These are phyloP conservation scores for Sceliomorpha sp. DNA, from an alignment of 2,888 invertebrate species.

Conservation along the genomic window DNA sequence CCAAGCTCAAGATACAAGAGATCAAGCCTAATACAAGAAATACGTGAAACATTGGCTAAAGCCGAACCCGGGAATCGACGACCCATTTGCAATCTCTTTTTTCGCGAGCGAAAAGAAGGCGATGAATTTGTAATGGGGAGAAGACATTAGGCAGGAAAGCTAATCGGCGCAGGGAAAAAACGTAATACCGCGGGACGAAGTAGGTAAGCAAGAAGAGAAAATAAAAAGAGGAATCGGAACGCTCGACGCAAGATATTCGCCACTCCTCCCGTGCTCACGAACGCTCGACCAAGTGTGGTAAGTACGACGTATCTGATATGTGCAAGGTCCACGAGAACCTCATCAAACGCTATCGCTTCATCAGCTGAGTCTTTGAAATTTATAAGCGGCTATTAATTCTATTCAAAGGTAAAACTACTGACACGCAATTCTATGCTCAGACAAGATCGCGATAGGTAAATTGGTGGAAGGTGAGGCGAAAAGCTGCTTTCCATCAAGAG, in stretches of 20 bases:
- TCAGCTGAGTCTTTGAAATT: conserved; percentile 51
- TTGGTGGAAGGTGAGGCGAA: conserved; percentile 29
- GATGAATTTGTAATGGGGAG: too few relatives aligned
- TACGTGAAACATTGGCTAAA: too few relatives aligned
- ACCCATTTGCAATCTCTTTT: conserved; percentile 35
- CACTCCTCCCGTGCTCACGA: too few relatives aligned
- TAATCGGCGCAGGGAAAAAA: background rate
- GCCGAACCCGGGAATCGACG: background rate
- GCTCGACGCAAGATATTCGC: conserved; percentile 1
- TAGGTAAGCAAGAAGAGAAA: conserved; percentile 15
- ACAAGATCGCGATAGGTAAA: conserved; percentile 40
- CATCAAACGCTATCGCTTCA: conserved; percentile 52
- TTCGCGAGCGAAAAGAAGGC: conserved; percentile 24
- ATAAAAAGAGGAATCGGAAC: background rate
- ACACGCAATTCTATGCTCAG: conserved; percentile 47
- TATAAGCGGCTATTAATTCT: conserved; percentile 57
- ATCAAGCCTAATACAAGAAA: too few relatives aligned
- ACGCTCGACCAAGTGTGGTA: conserved; percentile 5
- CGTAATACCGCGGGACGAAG: background rate
- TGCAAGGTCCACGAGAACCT: conserved; percentile 44
- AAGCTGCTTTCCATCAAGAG: conserved; percentile 24
- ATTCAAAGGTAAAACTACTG: conserved; percentile 44
- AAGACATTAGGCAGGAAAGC: too few relatives aligned
- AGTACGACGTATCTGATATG: conserved; percentile 30
- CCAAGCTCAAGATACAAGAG: too few relatives aligned